These are phyloP conservation scores for Atherix ibis DNA, from an alignment of 2,888 invertebrate species.

Conservation along the genomic window DNA sequence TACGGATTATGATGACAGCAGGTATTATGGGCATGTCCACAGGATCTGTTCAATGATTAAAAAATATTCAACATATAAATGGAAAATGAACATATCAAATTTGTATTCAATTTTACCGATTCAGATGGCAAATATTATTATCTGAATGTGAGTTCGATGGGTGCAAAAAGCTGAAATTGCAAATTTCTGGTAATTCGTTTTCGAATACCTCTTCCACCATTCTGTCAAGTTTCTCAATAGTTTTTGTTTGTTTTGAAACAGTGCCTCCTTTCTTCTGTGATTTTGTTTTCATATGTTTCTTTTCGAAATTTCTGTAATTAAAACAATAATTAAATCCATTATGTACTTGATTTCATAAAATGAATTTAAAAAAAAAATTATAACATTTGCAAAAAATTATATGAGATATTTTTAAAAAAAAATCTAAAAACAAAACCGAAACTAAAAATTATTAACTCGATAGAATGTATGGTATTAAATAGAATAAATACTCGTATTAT, in stretches of 20 bases:
- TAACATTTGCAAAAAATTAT: no score
- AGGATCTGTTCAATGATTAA: conserved; percentile 4
- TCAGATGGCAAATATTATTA: conserved; percentile 26
- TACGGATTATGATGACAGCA: no score
- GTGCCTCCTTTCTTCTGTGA: conserved; percentile 25
- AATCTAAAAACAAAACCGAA: no score
- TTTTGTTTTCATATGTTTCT: no score
- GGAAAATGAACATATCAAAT: background rate
- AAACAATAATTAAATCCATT: no score
- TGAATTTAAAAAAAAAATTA: no score
- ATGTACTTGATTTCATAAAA: no score
- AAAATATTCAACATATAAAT: background rate
- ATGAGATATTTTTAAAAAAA: no score
- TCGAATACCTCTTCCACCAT: conserved; percentile 33
- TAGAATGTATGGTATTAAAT: no score
- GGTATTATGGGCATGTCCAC: background rate
- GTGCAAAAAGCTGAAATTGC: conserved; percentile 20
- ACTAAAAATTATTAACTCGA: no score
- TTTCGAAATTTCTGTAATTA: no score
- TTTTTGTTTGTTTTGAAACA: conserved; percentile 29
- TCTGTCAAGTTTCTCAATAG: conserved; percentile 31
- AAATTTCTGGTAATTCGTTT: conserved; percentile 23
- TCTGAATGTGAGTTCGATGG: conserved; percentile 29
- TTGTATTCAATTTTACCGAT: conserved; percentile 3
- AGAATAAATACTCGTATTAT: no score